These are phyloP conservation scores for Sus cebifrons DNA, from an alignment of 2,797 vertebrate species.

Conservation along the genomic window DNA sequence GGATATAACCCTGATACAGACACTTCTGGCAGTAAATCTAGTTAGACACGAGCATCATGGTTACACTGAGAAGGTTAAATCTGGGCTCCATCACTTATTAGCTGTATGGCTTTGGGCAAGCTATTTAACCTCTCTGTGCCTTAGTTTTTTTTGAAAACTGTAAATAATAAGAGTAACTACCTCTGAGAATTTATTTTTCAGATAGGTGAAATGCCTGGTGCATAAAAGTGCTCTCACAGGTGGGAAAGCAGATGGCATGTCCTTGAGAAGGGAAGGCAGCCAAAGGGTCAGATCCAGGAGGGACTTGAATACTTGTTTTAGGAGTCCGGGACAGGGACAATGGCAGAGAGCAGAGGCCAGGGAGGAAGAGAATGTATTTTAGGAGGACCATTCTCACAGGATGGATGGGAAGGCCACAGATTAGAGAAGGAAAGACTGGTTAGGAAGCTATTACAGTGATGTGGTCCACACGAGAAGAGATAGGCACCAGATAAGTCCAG, in stretches of 20 bases:
- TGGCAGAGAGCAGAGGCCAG: not conserved
- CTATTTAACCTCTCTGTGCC: not conserved
- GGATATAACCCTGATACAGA: not conserved
- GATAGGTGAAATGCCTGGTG: not conserved
- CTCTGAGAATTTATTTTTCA: not conserved
- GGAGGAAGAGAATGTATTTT: slow-evolving; percentile 25
- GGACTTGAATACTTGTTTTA: not conserved
- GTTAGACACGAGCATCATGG: too few species aligned
- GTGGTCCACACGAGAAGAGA: not conserved
- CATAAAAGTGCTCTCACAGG: not conserved
- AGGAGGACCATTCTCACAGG: not conserved
- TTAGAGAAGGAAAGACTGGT: too few species aligned
- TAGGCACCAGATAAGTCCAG: fast-evolving
- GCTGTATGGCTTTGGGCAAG: not conserved
- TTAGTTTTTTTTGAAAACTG: not conserved
- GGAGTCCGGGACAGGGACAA: not conserved
- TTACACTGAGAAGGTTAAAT: not conserved
- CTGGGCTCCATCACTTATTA: not conserved
- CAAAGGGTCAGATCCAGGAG: not conserved
- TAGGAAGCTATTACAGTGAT: not conserved
- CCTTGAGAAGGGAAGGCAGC: not conserved
- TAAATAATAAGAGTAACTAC: not conserved
- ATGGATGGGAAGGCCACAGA: not conserved
- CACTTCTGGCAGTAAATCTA: not conserved
- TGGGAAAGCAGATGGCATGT: not conserved